Evolutionary conservation across 2,888 invertebrate genomes (phyloP).

Genomic region (Agrypnus murinus): DNA sequence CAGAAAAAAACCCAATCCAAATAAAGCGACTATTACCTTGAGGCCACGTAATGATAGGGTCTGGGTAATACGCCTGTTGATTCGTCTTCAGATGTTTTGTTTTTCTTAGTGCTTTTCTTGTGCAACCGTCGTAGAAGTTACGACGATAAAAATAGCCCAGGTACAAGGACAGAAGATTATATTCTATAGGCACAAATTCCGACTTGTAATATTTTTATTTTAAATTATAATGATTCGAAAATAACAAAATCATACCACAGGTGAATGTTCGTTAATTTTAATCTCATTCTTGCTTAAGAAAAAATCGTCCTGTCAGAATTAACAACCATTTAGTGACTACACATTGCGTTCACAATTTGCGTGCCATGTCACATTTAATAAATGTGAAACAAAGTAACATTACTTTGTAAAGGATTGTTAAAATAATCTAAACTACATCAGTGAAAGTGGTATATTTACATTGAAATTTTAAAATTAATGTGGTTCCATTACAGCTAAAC

Average conservation of each 20-base stretch:
- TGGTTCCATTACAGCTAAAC: constrained; percentile 24
- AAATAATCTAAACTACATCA: constrained; percentile 47
- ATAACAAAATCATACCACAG: too few species aligned
- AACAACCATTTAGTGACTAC: constrained; percentile 41
- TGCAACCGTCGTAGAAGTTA: constrained; percentile 41
- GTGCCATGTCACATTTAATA: constrained; percentile 53
- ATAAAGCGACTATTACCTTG: constrained; percentile 59
- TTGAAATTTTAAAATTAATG: constrained; percentile 45
- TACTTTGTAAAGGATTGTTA: constrained; percentile 39
- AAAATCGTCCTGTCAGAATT: constrained; percentile 23
- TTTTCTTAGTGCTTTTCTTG: constrained; percentile 51
- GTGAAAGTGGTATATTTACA: constrained; percentile 47
- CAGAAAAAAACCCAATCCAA: constrained; percentile 54
- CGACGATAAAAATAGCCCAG: constrained; percentile 17
- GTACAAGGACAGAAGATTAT: constrained; percentile 30
- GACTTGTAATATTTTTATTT: too few species aligned
- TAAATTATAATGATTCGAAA: too few species aligned
- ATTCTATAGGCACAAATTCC: too few species aligned
- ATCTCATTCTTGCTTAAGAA: neutral
- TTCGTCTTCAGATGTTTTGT: constrained; percentile 47
- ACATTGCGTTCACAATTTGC: constrained; percentile 54
- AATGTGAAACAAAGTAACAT: constrained; percentile 51
- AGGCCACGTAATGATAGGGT: constrained; percentile 57
- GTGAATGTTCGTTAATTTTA: too few species aligned
- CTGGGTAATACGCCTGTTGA: constrained; percentile 55